Base-by-base conservation (phyloP, 1,140 invertebrate genomes). In the Laupala kohalensis region DNA sequence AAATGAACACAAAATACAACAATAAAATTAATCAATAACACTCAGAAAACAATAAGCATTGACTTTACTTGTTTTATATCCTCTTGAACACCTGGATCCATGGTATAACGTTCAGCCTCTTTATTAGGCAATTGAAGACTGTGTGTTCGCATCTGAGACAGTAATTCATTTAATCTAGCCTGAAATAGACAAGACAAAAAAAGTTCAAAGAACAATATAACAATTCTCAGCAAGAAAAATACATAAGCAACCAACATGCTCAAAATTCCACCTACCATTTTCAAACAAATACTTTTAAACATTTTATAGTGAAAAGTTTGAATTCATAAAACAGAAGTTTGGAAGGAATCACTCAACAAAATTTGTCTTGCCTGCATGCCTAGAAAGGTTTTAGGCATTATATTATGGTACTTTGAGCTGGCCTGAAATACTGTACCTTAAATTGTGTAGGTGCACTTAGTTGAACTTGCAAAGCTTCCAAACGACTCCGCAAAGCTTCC, bases 371-470 rank as follows among this genome's bases (percentile, higher is more conserved):
- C n/a, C n/a, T n/a, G n/a, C n/a, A n/a, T n/a, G n/a, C n/a, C n/a
- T n/a, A n/a, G n/a, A n/a, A n/a, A n/a, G n/a, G n/a, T n/a, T n/a
- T n/a, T n/a, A n/a, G n/a, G n/a, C n/a, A n/a, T n/a, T n/a, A n/a
- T n/a, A n/a, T n/a, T n/a, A n/a, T n/a, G n/a, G n/a, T n/a, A n/a
- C n/a, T n/a, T n/a, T n/a, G n/a, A n/a, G n/a, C n/a, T n/a, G n/a
- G n/a, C n/a, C n/a, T n/a, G 25, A 1, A 29, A 30, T 5, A 25
- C 23, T 25, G 78, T 80, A 93, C 93, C 82, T 95, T 95, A 76
- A 94, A 96, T 77, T 96, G 92, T 68, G 93, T 95, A 13, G 95
- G 95, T 13, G 93, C 90, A 74, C 92, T 92, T 3, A 98, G 86
- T 77, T 96, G 91, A 0, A 89, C 86, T 69, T 94, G 89, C 79